phyloP scores from a whole-genome alignment of 2,113 vertebrate species.

The Spermophilus dauricus region DNA sequence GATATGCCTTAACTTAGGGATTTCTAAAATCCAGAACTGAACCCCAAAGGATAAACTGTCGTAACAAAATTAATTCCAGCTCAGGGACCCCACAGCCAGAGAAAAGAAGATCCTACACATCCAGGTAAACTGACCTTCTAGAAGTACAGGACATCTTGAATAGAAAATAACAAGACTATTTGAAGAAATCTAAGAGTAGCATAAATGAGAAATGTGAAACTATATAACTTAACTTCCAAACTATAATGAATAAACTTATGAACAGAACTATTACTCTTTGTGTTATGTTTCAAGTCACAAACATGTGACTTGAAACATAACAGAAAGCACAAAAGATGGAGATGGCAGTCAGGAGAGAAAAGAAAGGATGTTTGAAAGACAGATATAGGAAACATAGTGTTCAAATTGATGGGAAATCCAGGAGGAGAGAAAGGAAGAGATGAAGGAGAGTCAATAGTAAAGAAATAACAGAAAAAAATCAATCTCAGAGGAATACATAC shows the following conservation, averaged over 20 bases:
- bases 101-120: neutral
- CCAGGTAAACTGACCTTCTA: neutral
- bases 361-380: neutral
- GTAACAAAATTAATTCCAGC: neutral
- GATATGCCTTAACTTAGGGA: neutral
- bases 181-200: neutral
- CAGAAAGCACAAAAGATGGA: neutral
- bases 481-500: neutral
- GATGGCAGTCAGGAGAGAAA: neutral
- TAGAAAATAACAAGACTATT: neutral
- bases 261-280: neutral
- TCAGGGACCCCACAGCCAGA: neutral
- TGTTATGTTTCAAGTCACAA: too few species aligned
- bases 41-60: neutral
- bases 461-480: neutral
- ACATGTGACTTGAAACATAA: neutral
- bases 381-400: neutral
- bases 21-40: conserved; percentile 28
- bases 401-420: neutral
- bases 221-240: neutral
- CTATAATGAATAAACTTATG: neutral
- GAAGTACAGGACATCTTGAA: neutral
- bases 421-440: neutral
- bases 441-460: neutral
- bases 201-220: neutral